Percentiles rank a stretch among this genome's conserved stretches.
Evolutionary conservation across 2,888 invertebrate genomes (phyloP).

Genomic region (Blastobasis lacticolella): DNA sequence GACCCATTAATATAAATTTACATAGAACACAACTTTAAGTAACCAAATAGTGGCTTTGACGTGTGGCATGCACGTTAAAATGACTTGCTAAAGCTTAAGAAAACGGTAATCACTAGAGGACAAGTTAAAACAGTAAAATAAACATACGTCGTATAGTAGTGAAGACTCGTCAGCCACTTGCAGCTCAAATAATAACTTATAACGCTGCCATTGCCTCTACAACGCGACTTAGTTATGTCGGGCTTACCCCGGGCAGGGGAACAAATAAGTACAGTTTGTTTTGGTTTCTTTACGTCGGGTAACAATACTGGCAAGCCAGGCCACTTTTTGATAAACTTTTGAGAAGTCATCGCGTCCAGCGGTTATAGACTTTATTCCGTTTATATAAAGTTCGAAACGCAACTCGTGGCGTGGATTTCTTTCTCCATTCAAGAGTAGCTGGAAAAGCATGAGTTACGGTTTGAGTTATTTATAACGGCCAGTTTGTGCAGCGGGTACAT

Average conservation of each 20-base stretch:
- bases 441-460: conserved; percentile 58
- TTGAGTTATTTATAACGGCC: conserved; percentile 67
- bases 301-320: conserved; percentile 49
- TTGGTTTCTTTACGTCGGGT: conserved; percentile 49
- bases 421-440: conserved; percentile 37
- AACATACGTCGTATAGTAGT: conserved; percentile 12
- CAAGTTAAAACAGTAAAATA: conserved; percentile 28
- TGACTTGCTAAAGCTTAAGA: conserved; percentile 12
- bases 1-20: conserved; percentile 3
- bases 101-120: conserved; percentile 23
- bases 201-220: conserved; percentile 14
- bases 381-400: conserved; percentile 29
- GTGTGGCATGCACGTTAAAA: not conserved
- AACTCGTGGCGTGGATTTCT: conserved; percentile 13
- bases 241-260: conserved; percentile 35
- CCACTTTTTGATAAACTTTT: conserved; percentile 32
- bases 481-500: conserved; percentile 57
- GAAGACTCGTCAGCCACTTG: conserved; percentile 9
- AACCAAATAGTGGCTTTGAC: too few species aligned
- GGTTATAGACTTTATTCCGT: conserved; percentile 33
- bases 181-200: conserved; percentile 16
- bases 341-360: conserved; percentile 9
- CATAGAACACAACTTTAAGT: too few species aligned
- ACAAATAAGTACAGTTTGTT: conserved; percentile 43
- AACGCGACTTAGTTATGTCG: conserved; percentile 28